Base-by-base conservation (phyloP, 2,888 invertebrate genomes). In the Cheilosia vernalis region DNA sequence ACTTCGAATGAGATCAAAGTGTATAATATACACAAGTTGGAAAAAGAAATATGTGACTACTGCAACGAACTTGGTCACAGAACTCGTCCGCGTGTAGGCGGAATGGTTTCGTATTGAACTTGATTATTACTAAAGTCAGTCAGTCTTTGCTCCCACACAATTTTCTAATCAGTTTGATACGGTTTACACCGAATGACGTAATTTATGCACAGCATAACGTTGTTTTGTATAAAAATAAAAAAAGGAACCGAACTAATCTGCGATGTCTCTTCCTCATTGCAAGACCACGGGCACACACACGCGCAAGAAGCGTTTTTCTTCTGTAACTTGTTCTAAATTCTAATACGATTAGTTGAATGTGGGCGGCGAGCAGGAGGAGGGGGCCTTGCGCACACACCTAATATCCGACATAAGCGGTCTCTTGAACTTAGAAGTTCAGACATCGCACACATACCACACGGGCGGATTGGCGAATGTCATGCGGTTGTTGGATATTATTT, bases 341-440 rank as follows among this genome's bases (percentile, higher is more conserved):
- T 79, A 79, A 84, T 76, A 64, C 84, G 70, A 84, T 84, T 76
- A 84, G 79, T 70, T 61, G 15, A 51, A 55, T 60, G 74, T 69
- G 51, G 60, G 42, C 21, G 66, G 47, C 37, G 58, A 15, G 21
- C 5, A 51, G 60, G n/a, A 66, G 67, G 53, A 64, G 44, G 47
- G 80, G 66, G 64, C 58, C 49, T 74, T 63, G 83, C 67, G 74
- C 74, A 66, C 79, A 74, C 74, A 79, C 74, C 64, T 37, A 60
- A 70, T 70, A 64, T 66, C 74, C 74, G 51, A 79, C 61, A 49
- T 37, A 70, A 70, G 70, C 70, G 47, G 60, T 76, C 69, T 70
- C 79, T 84, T 84, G 74, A 84, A 84, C 84, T 84, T 84, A 79
- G 74, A 79, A 84, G 83, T 84, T 84, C 79, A 84, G 27, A 79